These are phyloP conservation scores for Conus canariensis DNA, from an alignment of 2,888 invertebrate species.

Conservation along the genomic window DNA sequence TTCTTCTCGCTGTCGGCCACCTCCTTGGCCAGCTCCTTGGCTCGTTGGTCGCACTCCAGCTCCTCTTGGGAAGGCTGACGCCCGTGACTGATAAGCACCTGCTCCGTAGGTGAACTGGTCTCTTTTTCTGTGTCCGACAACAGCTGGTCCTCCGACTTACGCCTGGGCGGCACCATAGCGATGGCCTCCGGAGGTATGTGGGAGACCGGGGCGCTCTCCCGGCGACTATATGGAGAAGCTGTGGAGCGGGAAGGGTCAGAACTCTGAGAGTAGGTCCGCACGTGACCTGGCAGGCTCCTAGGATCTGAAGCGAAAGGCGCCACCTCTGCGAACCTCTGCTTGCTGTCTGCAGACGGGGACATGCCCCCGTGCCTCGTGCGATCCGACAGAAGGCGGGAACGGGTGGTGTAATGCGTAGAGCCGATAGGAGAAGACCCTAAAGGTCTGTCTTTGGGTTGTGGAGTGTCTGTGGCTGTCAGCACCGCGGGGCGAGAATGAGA, in stretches of 20 bases:
- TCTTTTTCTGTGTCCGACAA: conserved; percentile 17
- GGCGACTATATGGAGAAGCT: conserved; percentile 35
- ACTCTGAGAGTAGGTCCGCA: neutral
- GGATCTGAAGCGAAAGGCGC: conserved; percentile 24
- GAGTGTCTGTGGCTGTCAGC: neutral
- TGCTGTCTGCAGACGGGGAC: neutral
- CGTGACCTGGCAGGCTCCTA: conserved; percentile 2
- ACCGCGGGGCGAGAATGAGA: neutral
- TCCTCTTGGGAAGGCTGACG: conserved; percentile 83
- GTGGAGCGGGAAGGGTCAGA: neutral
- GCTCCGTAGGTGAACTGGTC: neutral
- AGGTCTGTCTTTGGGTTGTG: neutral
- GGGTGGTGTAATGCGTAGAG: conserved; percentile 28
- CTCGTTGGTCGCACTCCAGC: conserved; percentile 87
- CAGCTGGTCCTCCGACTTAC: conserved; percentile 45
- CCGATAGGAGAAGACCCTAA: neutral
- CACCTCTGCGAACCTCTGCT: conserved; percentile 15
- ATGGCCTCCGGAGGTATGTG: conserved; percentile 14
- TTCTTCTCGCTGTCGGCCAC: conserved; percentile 69
- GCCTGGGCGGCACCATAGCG: conserved; percentile 25
- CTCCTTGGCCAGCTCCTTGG: conserved; percentile 78
- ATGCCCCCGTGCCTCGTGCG: neutral
- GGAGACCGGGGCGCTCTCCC: conserved; percentile 47
- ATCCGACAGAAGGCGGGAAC: neutral
- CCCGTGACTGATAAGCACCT: conserved; percentile 53